Evolutionary conservation across 2,113 vertebrate genomes (phyloP).

Genomic region (Mustela lutreola): DNA sequence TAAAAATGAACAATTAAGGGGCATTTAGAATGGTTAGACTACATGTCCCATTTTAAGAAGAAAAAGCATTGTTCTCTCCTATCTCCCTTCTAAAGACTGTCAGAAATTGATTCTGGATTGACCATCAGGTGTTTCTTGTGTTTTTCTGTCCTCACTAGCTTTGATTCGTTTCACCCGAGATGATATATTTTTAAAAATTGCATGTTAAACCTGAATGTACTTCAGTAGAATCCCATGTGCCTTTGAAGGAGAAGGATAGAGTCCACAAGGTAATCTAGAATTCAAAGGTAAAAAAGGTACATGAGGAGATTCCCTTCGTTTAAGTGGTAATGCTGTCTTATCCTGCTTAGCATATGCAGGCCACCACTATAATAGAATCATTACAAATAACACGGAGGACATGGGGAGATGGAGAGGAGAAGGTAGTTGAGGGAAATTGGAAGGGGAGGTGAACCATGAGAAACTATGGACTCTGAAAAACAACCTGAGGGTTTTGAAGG

Average conservation of each 20-base stretch:
- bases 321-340: accelerated
- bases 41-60: neutral
- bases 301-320: accelerated
- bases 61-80: accelerated
- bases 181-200: neutral
- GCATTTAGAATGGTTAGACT: neutral
- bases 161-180: neutral
- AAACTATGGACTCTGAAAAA: no score
- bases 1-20: neutral
- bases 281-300: neutral
- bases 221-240: neutral
- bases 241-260: neutral
- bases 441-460: no score
- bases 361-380: neutral
- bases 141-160: neutral
- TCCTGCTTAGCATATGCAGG: neutral
- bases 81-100: neutral
- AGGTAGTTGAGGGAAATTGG: no score
- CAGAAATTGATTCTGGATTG: neutral
- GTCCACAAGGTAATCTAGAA: neutral
- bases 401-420: no score
- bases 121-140: neutral
- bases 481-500: no score
- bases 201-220: accelerated
- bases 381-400: no score